These are phyloP conservation scores for Zosterops japonicus DNA, from an alignment of 2,113 vertebrate species.

Conservation along the genomic window DNA sequence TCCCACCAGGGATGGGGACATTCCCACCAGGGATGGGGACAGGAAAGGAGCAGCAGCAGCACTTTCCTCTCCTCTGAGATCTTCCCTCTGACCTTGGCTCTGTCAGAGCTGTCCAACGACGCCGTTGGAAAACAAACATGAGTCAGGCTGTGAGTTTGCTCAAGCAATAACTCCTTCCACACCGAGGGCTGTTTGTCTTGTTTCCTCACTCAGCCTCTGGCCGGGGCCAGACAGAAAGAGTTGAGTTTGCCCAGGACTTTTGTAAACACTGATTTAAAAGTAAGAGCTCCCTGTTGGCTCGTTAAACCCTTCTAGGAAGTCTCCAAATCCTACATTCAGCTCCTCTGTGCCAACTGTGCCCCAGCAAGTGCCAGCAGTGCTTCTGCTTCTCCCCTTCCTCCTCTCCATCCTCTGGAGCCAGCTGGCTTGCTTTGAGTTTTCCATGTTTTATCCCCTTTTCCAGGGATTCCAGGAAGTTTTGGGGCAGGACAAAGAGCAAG, in stretches of 20 bases:
- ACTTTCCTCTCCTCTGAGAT: neutral
- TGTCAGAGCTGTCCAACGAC: neutral
- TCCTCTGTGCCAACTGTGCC: conserved; percentile 5
- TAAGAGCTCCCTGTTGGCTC: neutral
- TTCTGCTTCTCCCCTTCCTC: neutral
- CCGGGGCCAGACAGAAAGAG: neutral
- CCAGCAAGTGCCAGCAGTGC: neutral
- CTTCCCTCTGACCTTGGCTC: neutral
- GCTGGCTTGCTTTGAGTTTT: neutral
- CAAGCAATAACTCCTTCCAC: neutral
- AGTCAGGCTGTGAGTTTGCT: neutral
- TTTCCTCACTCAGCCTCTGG: neutral
- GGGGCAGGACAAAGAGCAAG: neutral
- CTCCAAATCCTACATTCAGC: neutral
- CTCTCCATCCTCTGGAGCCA: neutral
- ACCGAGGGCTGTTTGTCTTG: neutral
- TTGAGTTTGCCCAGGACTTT: neutral
- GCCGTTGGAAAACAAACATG: neutral
- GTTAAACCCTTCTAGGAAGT: conserved; percentile 2
- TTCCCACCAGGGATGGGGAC: neutral
- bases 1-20: neutral
- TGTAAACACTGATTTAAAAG: conserved; percentile 7
- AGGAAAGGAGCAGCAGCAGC: neutral
- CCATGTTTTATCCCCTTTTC: neutral
- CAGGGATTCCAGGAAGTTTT: neutral